These are phyloP conservation scores for Gymnoscopelus microlampas DNA, from an alignment of 2,797 vertebrate species.

Conservation along the genomic window DNA sequence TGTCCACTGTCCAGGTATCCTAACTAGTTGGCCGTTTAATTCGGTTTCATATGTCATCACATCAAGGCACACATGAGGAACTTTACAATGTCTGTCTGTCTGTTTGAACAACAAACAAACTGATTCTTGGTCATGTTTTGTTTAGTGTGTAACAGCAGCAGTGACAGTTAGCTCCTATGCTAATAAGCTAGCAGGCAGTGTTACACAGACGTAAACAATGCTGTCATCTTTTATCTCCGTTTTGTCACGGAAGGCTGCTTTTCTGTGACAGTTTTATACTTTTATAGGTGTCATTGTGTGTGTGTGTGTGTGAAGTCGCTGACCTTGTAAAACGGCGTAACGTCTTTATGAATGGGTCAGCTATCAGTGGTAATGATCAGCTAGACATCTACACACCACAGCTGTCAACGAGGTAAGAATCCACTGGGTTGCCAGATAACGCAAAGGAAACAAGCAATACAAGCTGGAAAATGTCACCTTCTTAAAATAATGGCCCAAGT, in stretches of 20 bases:
- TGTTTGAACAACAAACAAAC: no score
- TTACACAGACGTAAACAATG: not conserved
- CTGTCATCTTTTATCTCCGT: not conserved
- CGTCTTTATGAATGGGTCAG: conserved; percentile 13
- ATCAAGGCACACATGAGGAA: no score
- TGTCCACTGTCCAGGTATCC: no score
- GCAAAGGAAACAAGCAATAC: conserved; percentile 5
- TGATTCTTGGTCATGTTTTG: no score
- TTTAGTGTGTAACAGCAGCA: no score
- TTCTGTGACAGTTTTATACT: conserved; percentile 18
- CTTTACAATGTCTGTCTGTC: no score
- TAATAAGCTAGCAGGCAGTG: not conserved
- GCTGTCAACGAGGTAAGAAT: not conserved
- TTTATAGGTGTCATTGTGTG: not conserved
- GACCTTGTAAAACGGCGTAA: conserved; percentile 53
- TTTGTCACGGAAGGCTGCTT: accelerated
- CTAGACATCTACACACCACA: not conserved
- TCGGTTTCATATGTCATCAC: no score
- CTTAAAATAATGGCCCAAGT: no score
- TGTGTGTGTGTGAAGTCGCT: not conserved
- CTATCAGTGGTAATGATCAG: conserved; percentile 46
- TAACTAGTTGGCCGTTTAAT: no score
- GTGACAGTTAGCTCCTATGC: not conserved
- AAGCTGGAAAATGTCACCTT: not conserved
- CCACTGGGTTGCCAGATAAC: conserved; percentile 26